phyloP scores from a whole-genome alignment of 92 coral and sea anemone genomes.

The Phymanthus crucifer region DNA sequence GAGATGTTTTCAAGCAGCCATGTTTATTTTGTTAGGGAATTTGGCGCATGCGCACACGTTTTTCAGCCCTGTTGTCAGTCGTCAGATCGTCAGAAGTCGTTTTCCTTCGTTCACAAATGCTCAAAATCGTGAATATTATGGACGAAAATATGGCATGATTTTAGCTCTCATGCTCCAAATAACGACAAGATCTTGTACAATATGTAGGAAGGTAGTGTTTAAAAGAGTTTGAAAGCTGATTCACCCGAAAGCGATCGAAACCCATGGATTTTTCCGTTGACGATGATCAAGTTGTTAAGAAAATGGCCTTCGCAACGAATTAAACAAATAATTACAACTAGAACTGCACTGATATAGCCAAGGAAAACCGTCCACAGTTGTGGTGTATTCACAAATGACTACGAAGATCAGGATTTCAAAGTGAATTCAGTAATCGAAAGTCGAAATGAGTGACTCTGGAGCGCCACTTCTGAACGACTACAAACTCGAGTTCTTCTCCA shows the following conservation, averaged over 20 bases:
- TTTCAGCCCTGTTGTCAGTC: too few relatives aligned
- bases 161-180: not conserved
- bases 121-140: not conserved
- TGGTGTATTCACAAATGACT: not conserved
- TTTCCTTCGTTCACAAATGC: not conserved
- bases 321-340: not conserved
- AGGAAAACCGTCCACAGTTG: not conserved
- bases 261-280: not conserved
- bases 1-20: not conserved
- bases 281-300: not conserved
- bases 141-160: not conserved
- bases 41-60: not conserved
- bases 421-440: not conserved
- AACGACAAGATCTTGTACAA: not conserved
- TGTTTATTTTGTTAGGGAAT: not conserved
- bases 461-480: conserved; percentile 97
- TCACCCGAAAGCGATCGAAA: not conserved
- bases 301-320: conserved; percentile 2
- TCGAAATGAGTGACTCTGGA: conserved; percentile 74
- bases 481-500: conserved; percentile 91
- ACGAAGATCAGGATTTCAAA: not conserved
- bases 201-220: not conserved
- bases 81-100: conserved; percentile 4
- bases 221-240: not conserved
- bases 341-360: not conserved